Percentiles rank a stretch among this genome's conserved stretches.
Conservation (phyloP, 1,140 invertebrate species). For the Pogonomyrmex californicus region DNA sequence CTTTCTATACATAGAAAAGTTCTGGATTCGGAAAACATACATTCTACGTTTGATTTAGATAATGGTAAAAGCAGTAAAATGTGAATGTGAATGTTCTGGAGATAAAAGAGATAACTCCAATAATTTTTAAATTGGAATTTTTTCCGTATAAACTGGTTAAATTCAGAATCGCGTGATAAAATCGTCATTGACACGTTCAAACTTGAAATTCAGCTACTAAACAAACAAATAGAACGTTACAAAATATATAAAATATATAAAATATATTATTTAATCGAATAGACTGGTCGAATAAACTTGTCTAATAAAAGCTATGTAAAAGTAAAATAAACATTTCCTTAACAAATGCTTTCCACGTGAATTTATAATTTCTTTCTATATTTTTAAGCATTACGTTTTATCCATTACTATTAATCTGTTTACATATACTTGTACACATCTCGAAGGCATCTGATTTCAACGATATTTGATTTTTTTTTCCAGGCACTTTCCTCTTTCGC, state of each 20-base stretch:
- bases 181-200: neutral
- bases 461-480: neutral
- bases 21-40: neutral
- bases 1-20: neutral
- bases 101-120: neutral
- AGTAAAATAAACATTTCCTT: neutral
- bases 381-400: neutral
- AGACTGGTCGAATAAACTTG: neutral
- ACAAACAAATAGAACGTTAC: neutral
- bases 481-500: conserved; percentile 25
- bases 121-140: neutral
- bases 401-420: neutral
- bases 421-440: neutral
- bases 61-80: neutral
- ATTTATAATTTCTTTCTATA: neutral
- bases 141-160: neutral
- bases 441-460: neutral
- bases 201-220: neutral
- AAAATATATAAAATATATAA: neutral
- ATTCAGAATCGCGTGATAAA: neutral
- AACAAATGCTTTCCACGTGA: neutral
- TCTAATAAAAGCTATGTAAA: neutral
- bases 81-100: neutral
- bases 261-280: neutral
- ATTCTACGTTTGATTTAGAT: neutral